Evolutionary conservation across 2,888 invertebrate species (phyloP).

Genomic region (Phragmatobia fuliginosa): DNA sequence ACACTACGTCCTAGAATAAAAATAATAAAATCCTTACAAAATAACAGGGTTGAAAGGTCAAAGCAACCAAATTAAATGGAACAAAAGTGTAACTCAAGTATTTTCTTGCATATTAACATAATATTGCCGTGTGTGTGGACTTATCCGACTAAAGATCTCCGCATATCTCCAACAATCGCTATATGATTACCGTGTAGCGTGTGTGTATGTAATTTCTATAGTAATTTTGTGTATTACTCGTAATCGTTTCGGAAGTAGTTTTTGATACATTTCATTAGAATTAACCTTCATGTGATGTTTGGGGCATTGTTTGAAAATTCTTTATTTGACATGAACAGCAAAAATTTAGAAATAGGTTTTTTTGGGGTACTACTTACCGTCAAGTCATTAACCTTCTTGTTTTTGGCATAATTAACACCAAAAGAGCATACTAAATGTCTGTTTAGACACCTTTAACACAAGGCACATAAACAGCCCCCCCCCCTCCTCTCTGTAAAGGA

Average conservation of each 20-base stretch:
- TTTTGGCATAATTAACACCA: no score
- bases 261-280: slow-evolving; percentile 46
- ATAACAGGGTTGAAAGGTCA: slow-evolving; percentile 11
- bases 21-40: not conserved
- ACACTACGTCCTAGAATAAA: not conserved
- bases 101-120: slow-evolving; percentile 45
- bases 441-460: no score
- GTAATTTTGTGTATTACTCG: slow-evolving; percentile 31
- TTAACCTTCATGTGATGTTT: slow-evolving; percentile 39
- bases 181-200: slow-evolving; percentile 51
- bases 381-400: no score
- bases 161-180: slow-evolving; percentile 42
- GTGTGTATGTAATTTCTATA: slow-evolving; percentile 47
- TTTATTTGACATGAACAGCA: not conserved
- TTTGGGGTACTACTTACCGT: no score
- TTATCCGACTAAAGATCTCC: slow-evolving; percentile 43
- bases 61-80: slow-evolving; percentile 17
- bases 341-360: not conserved
- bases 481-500: no score
- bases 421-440: no score
- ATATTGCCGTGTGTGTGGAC: slow-evolving; percentile 35
- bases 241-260: slow-evolving; percentile 50
- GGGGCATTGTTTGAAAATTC: not conserved
- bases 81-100: slow-evolving; percentile 11
- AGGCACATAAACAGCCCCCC: no score